Evolutionary conservation across 2,797 vertebrate species (phyloP), one percentile per base, ranked within the genome.

Genomic region (Peromyscus eremicus): DNA sequence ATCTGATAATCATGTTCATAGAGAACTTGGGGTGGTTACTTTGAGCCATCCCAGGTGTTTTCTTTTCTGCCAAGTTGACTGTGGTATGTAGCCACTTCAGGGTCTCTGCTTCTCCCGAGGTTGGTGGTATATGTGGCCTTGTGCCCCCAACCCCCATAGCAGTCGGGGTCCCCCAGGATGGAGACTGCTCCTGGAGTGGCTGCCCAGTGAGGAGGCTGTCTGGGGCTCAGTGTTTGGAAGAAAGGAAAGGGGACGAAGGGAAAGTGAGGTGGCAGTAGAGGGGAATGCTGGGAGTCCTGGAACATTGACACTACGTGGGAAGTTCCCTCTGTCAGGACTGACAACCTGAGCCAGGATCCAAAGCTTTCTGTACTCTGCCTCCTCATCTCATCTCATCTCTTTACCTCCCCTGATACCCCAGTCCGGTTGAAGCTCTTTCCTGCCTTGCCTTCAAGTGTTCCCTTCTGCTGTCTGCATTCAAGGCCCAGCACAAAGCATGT

Each of bases 1-100:
- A 97, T 98, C 97, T 98, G 97, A 96, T 98, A 98, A 97, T 97
- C 96, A 4, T 0, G 73, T 96, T 98, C 95, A 87, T 90, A 90
- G 71, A 68, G 97, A 98, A 95, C 97, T 97, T 70, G 85, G 95
- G 73, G 68, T 95, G 70, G 46, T 89, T 29, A 32, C 97, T 97
- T 96, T 97, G 92, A 46, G 49, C 94, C 96, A 27, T 96, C 97
- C 52, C 94, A 91, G 0, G 68, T 89, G 97, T 94, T 80, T 55
- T 84, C 91, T 77, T 97, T 17, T 97, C 97, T 98, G 98, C 98
- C 98, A 98, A 98, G 97, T 97, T 64, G 43, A 86, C 92, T 92
- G 93, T 97, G 96, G 23, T 32, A 5, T 64, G 66, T 86, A 77
- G 98, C 91, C 91, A 83, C 92, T 85, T 92, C 5, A 10, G 97